phyloP scores from a whole-genome alignment of 2,113 vertebrate genomes.

The Microcebus tavaratra region DNA sequence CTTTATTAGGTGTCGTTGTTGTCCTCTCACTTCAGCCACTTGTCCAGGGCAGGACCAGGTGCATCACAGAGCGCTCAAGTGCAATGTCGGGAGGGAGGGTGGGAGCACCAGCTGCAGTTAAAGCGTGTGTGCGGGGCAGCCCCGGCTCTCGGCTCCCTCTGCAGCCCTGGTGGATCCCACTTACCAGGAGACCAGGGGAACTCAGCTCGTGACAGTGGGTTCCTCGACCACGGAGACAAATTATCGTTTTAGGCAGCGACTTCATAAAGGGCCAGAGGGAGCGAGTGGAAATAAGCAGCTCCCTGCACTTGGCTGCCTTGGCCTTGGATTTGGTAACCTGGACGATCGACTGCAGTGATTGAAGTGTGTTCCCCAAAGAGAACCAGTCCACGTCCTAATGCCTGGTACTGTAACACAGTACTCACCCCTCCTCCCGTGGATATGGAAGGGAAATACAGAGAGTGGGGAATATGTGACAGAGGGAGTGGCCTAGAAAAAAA shows the following conservation, averaged over 20 bases:
- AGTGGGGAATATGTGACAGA: too few relatives aligned
- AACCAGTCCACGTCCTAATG: neutral
- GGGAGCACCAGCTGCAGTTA: neutral
- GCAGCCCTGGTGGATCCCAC: too few relatives aligned
- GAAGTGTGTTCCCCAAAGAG: neutral
- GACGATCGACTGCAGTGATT: neutral
- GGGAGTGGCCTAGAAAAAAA: too few relatives aligned
- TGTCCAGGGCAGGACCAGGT: neutral
- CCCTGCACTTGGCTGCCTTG: neutral
- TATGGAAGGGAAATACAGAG: too few relatives aligned
- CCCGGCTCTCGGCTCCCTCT: neutral
- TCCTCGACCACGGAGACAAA: neutral
- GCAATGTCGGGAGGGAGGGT: neutral
- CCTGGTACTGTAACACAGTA: neutral
- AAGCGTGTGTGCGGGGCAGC: neutral
- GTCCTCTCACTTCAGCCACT: neutral
- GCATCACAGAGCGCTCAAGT: neutral
- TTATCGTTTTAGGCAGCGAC: neutral
- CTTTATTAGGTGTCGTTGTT: neutral
- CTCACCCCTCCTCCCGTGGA: too few relatives aligned
- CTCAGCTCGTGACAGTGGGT: neutral
- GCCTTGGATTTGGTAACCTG: neutral
- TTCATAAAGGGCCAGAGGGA: neutral
- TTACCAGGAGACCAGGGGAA: neutral
- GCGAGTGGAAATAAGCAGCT: accelerated